phyloP scores from a whole-genome alignment of 1,140 invertebrate species.

The Brachionus plicatilis region DNA sequence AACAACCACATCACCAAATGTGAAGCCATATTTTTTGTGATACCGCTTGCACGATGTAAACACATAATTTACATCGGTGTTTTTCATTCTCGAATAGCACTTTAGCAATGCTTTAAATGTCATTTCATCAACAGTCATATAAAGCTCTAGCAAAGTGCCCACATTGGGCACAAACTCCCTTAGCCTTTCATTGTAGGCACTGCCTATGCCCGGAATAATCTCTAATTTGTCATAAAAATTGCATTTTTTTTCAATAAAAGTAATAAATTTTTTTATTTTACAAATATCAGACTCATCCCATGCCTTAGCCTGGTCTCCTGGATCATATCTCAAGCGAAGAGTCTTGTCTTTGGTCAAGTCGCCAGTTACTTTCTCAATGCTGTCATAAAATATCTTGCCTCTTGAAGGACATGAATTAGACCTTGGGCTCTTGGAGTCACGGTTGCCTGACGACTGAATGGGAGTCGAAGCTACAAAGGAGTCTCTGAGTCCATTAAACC shows the following conservation, averaged over 20 bases:
- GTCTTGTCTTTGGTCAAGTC: not conserved
- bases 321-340: not conserved
- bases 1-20: constrained; percentile 3
- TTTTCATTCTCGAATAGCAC: not conserved
- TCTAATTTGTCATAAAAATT: not conserved
- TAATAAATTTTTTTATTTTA: not conserved
- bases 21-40: constrained; percentile 1
- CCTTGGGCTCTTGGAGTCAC: not conserved
- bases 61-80: not conserved
- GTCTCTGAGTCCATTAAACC: constrained; percentile 1
- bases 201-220: not conserved
- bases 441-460: not conserved
- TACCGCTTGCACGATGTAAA: constrained; percentile 27
- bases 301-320: not conserved
- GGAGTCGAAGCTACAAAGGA: not conserved
- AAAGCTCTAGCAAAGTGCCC: constrained; percentile 1
- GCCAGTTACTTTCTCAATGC: not conserved
- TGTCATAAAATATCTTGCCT: not conserved
- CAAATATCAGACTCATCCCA: not conserved
- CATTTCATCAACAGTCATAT: not conserved
- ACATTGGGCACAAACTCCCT: not conserved
- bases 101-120: constrained; percentile 8
- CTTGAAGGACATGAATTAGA: not conserved
- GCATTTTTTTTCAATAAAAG: not conserved
- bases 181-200: not conserved